Conservation (phyloP, 2,113 vertebrate genomes). For the Colaptes auratus region DNA sequence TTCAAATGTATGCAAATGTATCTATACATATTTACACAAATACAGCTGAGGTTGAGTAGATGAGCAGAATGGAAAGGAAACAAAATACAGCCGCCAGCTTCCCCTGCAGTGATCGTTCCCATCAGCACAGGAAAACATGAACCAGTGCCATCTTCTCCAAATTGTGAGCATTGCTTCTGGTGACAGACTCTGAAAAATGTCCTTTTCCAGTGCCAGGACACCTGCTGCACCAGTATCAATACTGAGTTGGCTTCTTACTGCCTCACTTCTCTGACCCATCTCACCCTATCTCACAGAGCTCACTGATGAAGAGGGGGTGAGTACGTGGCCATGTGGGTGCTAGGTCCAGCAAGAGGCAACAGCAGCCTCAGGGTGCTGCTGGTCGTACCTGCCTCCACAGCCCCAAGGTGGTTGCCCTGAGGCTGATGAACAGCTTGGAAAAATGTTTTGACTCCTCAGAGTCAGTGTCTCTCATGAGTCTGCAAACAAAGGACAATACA, state of each 20-base stretch:
- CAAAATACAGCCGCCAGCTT: slow-evolving; percentile 11
- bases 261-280: not conserved
- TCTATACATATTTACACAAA: slow-evolving; percentile 21
- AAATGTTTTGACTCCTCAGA: not conserved
- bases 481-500: not conserved
- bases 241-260: not conserved
- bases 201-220: not conserved
- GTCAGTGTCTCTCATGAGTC: not conserved
- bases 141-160: not conserved
- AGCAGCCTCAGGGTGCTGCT: not conserved
- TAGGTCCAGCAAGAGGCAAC: too few relatives aligned
- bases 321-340: not conserved
- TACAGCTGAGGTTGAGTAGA: slow-evolving; percentile 9
- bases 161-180: not conserved
- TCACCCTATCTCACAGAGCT: not conserved
- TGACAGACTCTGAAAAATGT: not conserved
- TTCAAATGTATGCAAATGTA: slow-evolving; percentile 43
- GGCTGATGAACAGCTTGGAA: not conserved
- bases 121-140: not conserved
- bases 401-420: not conserved
- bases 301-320: not conserved
- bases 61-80: not conserved
- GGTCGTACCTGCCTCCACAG: not conserved
- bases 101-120: not conserved
- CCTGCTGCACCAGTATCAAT: not conserved